phyloP scores from a whole-genome alignment of 2,888 invertebrate genomes.

The Diaphora mendica region DNA sequence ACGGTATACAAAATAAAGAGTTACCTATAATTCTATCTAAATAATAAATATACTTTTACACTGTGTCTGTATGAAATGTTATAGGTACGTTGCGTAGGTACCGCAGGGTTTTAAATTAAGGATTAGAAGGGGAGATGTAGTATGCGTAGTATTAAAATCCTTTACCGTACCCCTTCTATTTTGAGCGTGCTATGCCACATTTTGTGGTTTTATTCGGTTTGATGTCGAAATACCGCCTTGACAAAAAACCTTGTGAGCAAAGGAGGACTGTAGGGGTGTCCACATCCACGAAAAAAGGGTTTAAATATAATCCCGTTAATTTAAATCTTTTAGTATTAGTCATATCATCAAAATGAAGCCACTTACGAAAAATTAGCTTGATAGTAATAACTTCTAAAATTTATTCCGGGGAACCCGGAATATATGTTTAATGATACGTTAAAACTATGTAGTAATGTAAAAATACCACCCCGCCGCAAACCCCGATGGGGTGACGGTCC shows the following conservation, averaged over 20 bases:
- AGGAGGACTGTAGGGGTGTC: not conserved
- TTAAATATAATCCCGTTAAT: not conserved
- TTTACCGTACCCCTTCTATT: not conserved
- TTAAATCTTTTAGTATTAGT: not conserved
- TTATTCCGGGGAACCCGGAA: too few relatives aligned
- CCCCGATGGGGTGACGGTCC: too few relatives aligned
- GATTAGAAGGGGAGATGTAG: not conserved
- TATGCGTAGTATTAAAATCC: not conserved
- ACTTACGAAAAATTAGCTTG: too few relatives aligned
- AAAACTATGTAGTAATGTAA: too few relatives aligned
- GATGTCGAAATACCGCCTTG: not conserved
- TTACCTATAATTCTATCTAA: too few relatives aligned
- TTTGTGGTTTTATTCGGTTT: not conserved
- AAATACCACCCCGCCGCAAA: too few relatives aligned
- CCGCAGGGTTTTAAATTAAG: not conserved
- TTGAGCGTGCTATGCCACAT: not conserved
- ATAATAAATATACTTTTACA: not conserved
- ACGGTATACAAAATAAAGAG: too few relatives aligned
- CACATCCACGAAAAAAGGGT: not conserved
- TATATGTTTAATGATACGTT: too few relatives aligned
- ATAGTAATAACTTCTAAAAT: too few relatives aligned
- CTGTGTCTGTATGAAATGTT: not conserved
- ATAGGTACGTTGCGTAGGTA: not conserved
- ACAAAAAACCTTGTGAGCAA: not conserved
- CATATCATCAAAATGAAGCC: too few relatives aligned